Percentiles rank a stretch among this genome's conserved stretches.
Evolutionary conservation across 2,888 invertebrate species (phyloP).

Genomic region (Folsomia candida): DNA sequence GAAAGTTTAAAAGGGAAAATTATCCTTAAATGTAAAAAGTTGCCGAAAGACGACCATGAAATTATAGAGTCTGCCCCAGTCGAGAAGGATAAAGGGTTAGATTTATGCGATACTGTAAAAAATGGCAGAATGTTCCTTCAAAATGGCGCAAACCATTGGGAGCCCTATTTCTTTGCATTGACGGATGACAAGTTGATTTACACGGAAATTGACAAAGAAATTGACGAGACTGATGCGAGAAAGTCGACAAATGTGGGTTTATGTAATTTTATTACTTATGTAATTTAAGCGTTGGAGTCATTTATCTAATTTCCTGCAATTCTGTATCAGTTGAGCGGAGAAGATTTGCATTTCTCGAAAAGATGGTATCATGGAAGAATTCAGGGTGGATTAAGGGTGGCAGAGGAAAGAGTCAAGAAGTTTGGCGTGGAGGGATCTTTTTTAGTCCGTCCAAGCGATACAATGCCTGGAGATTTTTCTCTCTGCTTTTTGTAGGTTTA

Average conservation of each 20-base stretch:
- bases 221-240: neutral
- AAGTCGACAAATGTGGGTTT: neutral
- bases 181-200: conserved; percentile 40
- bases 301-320: neutral
- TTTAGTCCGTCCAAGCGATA: conserved; percentile 86
- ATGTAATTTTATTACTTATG: neutral
- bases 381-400: conserved; percentile 72
- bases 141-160: conserved; percentile 24
- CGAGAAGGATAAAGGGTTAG: conserved; percentile 61
- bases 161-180: conserved; percentile 44
- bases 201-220: conserved; percentile 55
- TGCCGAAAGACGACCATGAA: conserved; percentile 83
- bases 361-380: conserved; percentile 76
- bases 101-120: conserved; percentile 41
- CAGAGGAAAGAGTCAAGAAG: conserved; percentile 62
- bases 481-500: conserved; percentile 77
- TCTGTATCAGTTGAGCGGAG: conserved; percentile 52
- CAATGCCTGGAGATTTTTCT: conserved; percentile 92
- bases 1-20: conserved; percentile 67
- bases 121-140: conserved; percentile 48
- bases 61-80: conserved; percentile 61
- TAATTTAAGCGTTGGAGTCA: neutral
- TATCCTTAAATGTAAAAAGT: conserved; percentile 85
- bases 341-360: conserved; percentile 85
- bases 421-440: conserved; percentile 90